Conservation (phyloP, 2,888 invertebrate species). For the Petrolisthes manimaculis region DNA sequence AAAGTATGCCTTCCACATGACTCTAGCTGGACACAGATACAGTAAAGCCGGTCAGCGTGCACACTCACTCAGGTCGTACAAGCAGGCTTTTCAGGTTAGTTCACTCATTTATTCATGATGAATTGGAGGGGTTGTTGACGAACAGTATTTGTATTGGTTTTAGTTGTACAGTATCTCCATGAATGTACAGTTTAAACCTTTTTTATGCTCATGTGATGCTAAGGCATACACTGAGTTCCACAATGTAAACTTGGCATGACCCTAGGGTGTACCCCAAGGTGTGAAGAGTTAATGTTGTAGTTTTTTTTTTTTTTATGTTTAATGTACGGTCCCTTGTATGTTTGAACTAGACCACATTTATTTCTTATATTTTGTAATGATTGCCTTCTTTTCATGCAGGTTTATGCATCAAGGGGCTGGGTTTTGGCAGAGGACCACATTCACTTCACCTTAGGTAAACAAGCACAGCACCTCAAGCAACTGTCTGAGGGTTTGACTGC, state of each 20-base stretch:
- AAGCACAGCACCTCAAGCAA: slow-evolving; percentile 85
- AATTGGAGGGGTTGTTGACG: too few species aligned
- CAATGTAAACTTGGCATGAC: too few species aligned
- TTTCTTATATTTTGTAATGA: too few species aligned
- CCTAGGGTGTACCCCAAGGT: too few species aligned
- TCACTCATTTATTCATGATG: neutral
- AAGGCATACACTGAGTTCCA: neutral
- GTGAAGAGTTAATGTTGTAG: too few species aligned
- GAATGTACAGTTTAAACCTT: neutral
- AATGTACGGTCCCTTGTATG: too few species aligned
- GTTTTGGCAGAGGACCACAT: slow-evolving; percentile 95
- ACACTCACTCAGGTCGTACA: slow-evolving; percentile 92
- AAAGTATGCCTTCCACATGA: slow-evolving; percentile 96
- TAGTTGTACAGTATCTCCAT: too few species aligned
- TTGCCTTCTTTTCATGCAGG: slow-evolving; percentile 70
- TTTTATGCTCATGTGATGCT: neutral
- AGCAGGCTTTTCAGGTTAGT: slow-evolving; percentile 87
- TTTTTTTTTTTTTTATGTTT: too few species aligned
- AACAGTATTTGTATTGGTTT: too few species aligned
- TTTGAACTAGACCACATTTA: too few species aligned
- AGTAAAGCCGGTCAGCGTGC: slow-evolving; percentile 92
- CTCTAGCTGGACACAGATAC: slow-evolving; percentile 94
- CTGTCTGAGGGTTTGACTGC: slow-evolving; percentile 80
- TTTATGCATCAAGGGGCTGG: slow-evolving; percentile 86
- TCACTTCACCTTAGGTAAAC: slow-evolving; percentile 91